Evolutionary conservation across 2,888 invertebrate species (phyloP).

Genomic region (Ophion ventricosus): DNA sequence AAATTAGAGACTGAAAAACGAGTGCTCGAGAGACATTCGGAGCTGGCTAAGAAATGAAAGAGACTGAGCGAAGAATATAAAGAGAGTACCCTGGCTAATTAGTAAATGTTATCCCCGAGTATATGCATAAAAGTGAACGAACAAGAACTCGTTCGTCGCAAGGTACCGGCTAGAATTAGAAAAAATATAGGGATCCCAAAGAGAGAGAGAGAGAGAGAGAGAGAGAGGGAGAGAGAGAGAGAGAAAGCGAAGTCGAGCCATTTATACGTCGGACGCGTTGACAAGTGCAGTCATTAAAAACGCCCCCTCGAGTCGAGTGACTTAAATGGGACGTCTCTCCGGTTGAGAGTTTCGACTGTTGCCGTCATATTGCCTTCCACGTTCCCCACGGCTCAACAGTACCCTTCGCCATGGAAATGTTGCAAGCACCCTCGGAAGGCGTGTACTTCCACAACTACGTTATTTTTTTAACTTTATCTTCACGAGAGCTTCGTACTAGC

Average conservation of each 20-base stretch:
- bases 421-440: conserved; percentile 6
- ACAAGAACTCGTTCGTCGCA: conserved; percentile 7
- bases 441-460: not conserved
- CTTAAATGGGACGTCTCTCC: not conserved
- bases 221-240: not conserved
- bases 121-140: conserved; percentile 30
- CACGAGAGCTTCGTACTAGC: not conserved
- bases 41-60: conserved; percentile 8
- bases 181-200: conserved; percentile 24
- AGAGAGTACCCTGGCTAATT: conserved; percentile 50
- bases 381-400: conserved; percentile 19
- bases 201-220: conserved; percentile 1
- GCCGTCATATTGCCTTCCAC: conserved; percentile 20
- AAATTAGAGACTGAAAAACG: conserved; percentile 49
- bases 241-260: conserved; percentile 27
- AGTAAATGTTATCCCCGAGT: conserved; percentile 55
- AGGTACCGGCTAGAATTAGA: conserved; percentile 5
- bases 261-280: conserved; percentile 53
- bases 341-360: conserved; percentile 27
- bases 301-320: conserved; percentile 46
- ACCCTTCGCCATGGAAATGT: conserved; percentile 14
- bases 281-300: conserved; percentile 62
- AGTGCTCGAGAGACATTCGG: conserved; percentile 14
- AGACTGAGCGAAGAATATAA: not conserved
- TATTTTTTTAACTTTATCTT: not conserved